Percentiles rank a stretch among this genome's conserved stretches.
Conservation (phyloP, 2,113 vertebrate genomes). For the Myotis lucifugus region DNA sequence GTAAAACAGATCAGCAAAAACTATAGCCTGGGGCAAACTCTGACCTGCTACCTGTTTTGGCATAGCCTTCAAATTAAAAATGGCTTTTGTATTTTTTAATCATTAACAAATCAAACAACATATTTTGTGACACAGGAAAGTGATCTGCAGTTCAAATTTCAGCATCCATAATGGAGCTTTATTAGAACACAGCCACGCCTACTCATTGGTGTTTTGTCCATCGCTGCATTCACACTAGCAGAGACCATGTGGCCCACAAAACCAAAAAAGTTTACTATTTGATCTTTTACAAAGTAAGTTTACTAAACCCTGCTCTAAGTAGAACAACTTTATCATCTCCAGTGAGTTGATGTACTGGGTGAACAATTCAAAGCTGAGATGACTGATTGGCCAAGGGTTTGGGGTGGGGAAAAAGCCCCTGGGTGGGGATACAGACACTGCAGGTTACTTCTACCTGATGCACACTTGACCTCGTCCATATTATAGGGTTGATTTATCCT, state of each 20-base stretch:
- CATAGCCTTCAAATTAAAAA: slow-evolving; percentile 17
- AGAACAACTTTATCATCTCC: neutral
- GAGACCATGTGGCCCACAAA: neutral
- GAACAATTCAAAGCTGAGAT: neutral
- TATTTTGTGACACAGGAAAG: slow-evolving; percentile 33
- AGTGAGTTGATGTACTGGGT: neutral
- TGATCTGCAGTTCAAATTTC: neutral
- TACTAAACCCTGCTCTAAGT: neutral
- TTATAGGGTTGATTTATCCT: neutral
- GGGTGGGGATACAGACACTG: neutral
- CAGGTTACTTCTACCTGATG: neutral
- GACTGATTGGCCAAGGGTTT: neutral
- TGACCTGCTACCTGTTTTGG: neutral
- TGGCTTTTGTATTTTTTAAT: slow-evolving; percentile 7
- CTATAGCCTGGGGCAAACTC: neutral
- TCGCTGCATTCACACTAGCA: neutral
- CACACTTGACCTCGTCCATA: neutral
- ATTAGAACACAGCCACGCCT: neutral
- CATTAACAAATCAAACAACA: slow-evolving; percentile 3
- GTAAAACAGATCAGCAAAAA: slow-evolving; percentile 23
- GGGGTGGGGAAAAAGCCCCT: neutral
- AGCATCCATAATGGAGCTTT: neutral
- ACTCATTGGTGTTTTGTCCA: neutral
- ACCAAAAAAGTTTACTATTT: neutral
- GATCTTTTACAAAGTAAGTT: neutral